Evolutionary conservation across 2,797 vertebrate species (phyloP).

Genomic region (Rhinophrynus dorsalis): DNA sequence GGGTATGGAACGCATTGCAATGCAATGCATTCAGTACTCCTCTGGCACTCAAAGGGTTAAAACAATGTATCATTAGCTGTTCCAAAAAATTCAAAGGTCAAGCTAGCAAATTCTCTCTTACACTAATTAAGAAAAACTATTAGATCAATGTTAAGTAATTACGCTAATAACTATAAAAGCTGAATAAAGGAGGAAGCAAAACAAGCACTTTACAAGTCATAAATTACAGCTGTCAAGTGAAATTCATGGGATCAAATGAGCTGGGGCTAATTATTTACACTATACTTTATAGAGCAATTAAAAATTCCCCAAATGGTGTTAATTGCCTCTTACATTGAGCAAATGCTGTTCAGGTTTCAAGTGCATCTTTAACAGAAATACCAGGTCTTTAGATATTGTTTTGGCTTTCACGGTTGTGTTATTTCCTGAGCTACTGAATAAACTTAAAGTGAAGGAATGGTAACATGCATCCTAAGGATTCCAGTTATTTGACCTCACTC

Average conservation of each 20-base stretch:
- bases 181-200: constrained; percentile 58
- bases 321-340: constrained; percentile 62
- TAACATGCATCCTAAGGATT: too few species aligned
- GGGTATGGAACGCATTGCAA: too few species aligned
- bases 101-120: constrained; percentile 48
- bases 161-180: constrained; percentile 67
- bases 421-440: constrained; percentile 10
- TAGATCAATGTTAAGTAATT: constrained; percentile 61
- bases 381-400: constrained; percentile 36
- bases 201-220: constrained; percentile 62
- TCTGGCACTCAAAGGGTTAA: too few species aligned
- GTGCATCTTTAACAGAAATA: constrained; percentile 46
- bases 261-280: constrained; percentile 70
- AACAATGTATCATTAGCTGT: too few species aligned
- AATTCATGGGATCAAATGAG: constrained; percentile 65
- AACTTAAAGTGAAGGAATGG: too few species aligned
- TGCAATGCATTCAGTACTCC: too few species aligned
- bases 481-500: too few species aligned
- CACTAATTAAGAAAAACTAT: constrained; percentile 64
- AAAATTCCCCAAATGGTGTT: constrained; percentile 69
- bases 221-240: constrained; percentile 71
- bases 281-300: constrained; percentile 72
- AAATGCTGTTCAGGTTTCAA: constrained; percentile 49
- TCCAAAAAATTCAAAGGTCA: constrained; percentile 19
- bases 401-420: constrained; percentile 37